These are phyloP conservation scores for Keiferia lycopersicella DNA, from an alignment of 2,888 invertebrate genomes.

Conservation along the genomic window DNA sequence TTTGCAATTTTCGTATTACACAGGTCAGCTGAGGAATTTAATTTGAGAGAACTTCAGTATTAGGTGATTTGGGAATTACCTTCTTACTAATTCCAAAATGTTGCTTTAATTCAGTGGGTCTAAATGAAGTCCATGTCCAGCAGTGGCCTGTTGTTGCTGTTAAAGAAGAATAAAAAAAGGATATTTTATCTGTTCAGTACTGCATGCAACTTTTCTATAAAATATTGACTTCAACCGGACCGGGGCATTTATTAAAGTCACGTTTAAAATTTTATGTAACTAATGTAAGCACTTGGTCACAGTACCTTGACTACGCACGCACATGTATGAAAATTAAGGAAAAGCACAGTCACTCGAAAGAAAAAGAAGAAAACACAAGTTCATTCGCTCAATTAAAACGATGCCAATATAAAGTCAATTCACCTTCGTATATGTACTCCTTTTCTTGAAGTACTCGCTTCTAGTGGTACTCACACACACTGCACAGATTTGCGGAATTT, in stretches of 20 bases:
- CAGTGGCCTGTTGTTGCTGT: too few species aligned
- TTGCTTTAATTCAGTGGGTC: neutral
- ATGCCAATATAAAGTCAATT: neutral
- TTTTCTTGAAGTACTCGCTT: constrained; percentile 15
- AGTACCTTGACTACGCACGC: too few species aligned
- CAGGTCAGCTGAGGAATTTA: constrained; percentile 10
- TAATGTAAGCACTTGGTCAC: too few species aligned
- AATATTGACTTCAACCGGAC: too few species aligned
- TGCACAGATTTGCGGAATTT: too few species aligned
- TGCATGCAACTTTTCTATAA: too few species aligned
- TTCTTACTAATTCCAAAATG: neutral
- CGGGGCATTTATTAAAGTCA: too few species aligned
- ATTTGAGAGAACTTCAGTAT: neutral
- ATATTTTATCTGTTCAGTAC: too few species aligned
- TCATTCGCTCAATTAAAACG: neutral
- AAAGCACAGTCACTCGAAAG: neutral
- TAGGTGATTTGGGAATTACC: constrained; percentile 4
- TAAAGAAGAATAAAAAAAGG: too few species aligned
- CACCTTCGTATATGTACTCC: constrained; percentile 2
- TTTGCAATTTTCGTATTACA: constrained; percentile 34
- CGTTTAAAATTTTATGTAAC: too few species aligned
- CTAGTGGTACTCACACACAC: too few species aligned
- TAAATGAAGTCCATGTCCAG: too few species aligned
- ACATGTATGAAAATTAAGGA: neutral
- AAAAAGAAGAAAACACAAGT: neutral